These are phyloP conservation scores for Picathartes gymnocephalus DNA, from an alignment of 2,113 vertebrate genomes.

Conservation along the genomic window DNA sequence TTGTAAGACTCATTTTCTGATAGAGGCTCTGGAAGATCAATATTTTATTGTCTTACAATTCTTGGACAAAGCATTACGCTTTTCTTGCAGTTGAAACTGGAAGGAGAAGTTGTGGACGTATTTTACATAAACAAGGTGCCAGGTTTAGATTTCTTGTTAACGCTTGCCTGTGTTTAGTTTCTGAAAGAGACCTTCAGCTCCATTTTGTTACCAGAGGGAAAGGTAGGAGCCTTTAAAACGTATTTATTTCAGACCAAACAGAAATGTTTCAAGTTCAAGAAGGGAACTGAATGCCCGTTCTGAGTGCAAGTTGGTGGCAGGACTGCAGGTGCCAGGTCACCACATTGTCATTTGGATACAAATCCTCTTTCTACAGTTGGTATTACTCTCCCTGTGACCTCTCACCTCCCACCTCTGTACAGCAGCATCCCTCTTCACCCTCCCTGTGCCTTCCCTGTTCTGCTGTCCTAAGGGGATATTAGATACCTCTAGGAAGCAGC, in stretches of 20 bases:
- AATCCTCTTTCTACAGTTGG: too few species aligned
- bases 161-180: not conserved
- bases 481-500: not conserved
- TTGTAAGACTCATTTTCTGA: not conserved
- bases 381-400: not conserved
- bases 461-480: not conserved
- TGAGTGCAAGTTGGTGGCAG: not conserved
- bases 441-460: not conserved
- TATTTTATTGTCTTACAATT: not conserved
- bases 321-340: not conserved
- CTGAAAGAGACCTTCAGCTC: not conserved
- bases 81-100: not conserved
- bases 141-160: not conserved
- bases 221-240: not conserved
- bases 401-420: not conserved
- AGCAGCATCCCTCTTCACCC: not conserved
- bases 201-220: not conserved
- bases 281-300: not conserved
- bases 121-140: not conserved
- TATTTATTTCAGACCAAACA: not conserved
- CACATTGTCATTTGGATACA: too few species aligned
- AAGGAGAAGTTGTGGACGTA: not conserved
- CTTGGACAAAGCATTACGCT: not conserved
- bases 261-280: not conserved
- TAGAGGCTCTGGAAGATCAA: not conserved